Evolutionary conservation across 2,113 vertebrate genomes (phyloP).

Genomic region (Nestor notabilis): DNA sequence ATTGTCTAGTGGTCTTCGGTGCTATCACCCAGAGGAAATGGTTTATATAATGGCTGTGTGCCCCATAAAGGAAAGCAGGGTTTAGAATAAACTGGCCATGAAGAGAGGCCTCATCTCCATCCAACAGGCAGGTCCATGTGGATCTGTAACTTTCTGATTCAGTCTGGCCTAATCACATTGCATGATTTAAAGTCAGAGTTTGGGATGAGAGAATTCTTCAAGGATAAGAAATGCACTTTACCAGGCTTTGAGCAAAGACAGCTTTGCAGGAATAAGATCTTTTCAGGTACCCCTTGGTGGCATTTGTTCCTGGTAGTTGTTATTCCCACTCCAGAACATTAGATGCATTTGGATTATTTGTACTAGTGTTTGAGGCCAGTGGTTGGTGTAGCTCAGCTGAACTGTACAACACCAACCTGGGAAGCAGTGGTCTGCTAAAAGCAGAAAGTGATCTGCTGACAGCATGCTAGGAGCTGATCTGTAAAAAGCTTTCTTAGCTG

Average conservation of each 20-base stretch:
- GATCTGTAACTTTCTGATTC: background rate
- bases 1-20: background rate
- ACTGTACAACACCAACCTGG: background rate
- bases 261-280: background rate
- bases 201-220: background rate
- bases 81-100: background rate
- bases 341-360: background rate
- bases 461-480: background rate
- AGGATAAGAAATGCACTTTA: background rate
- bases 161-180: background rate
- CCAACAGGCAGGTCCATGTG: background rate
- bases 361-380: background rate
- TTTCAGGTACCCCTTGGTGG: background rate
- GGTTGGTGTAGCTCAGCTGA: background rate
- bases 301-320: background rate
- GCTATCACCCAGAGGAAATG: background rate
- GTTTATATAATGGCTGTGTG: background rate
- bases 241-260: background rate
- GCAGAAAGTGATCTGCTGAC: background rate
- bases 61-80: background rate
- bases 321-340: background rate
- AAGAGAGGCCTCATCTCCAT: background rate
- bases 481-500: background rate
- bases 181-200: background rate
- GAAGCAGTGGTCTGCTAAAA: background rate